A percentile compares a stretch with the other conserved stretches of the same genome.
Conservation (phyloP, 2,797 vertebrate species). For the Malurus splendens region DNA sequence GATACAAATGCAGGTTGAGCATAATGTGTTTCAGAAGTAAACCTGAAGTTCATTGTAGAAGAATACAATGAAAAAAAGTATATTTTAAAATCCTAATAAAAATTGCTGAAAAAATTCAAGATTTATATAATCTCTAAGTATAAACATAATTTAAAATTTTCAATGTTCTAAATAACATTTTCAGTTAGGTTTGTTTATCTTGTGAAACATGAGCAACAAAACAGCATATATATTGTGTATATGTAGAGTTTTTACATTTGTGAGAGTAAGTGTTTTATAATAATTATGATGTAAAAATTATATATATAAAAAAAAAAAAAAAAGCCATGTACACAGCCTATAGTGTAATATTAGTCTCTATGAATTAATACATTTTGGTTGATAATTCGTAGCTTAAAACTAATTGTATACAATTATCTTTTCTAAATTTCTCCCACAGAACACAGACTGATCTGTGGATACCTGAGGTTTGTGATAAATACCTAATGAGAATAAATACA, state of each 20-base stretch:
- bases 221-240: not conserved
- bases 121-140: not conserved
- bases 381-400: not conserved
- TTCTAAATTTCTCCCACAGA: not conserved
- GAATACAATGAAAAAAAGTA: not conserved
- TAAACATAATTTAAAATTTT: not conserved
- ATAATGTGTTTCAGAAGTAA: not conserved
- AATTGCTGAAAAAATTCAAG: not conserved
- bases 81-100: not conserved
- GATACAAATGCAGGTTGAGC: not conserved
- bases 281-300: not conserved
- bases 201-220: not conserved
- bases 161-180: not conserved
- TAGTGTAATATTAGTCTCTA: not conserved
- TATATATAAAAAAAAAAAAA: not conserved
- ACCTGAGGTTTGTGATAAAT: not conserved
- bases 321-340: not conserved
- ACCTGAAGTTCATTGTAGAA: not conserved
- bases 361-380: not conserved
- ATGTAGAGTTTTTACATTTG: not conserved
- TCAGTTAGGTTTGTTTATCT: not conserved
- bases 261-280: not conserved
- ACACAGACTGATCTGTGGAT: not conserved
- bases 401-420: not conserved
- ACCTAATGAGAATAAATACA: not conserved